phyloP scores from a whole-genome alignment of 2,113 vertebrate species.

The Stigmatopora argus region DNA sequence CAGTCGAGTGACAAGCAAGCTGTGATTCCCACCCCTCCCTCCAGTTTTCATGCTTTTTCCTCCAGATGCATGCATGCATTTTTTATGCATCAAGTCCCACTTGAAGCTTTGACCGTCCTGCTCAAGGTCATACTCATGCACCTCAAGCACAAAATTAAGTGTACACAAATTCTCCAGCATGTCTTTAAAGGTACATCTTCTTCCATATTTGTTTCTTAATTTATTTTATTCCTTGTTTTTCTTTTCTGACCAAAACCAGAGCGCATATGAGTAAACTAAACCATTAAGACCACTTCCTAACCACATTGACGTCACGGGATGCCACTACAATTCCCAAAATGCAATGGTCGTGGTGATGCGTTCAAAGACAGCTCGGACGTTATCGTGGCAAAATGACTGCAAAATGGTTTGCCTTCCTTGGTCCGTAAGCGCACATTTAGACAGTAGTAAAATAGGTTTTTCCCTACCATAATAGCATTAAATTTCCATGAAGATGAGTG shows the following conservation, averaged over 20 bases:
- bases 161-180: background rate
- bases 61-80: constrained; percentile 33
- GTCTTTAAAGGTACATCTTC: background rate
- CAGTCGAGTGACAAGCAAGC: background rate
- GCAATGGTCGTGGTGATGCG: constrained; percentile 35
- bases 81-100: constrained; percentile 42
- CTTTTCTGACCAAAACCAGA: background rate
- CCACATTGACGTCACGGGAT: constrained; percentile 14
- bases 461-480: too few relatives aligned
- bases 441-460: background rate
- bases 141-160: background rate
- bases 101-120: constrained; percentile 5
- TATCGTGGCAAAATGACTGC: fast-evolving
- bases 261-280: background rate
- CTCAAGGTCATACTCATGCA: constrained; percentile 36
- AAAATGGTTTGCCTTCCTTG: background rate
- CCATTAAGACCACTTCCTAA: background rate
- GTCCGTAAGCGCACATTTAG: background rate
- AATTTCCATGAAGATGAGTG: too few relatives aligned
- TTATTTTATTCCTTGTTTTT: background rate
- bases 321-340: constrained; percentile 67
- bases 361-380: constrained; percentile 33
- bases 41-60: constrained; percentile 11
- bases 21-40: constrained; percentile 2
- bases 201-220: background rate